Conservation (phyloP, 2,797 vertebrate species). For the Alca torda region DNA sequence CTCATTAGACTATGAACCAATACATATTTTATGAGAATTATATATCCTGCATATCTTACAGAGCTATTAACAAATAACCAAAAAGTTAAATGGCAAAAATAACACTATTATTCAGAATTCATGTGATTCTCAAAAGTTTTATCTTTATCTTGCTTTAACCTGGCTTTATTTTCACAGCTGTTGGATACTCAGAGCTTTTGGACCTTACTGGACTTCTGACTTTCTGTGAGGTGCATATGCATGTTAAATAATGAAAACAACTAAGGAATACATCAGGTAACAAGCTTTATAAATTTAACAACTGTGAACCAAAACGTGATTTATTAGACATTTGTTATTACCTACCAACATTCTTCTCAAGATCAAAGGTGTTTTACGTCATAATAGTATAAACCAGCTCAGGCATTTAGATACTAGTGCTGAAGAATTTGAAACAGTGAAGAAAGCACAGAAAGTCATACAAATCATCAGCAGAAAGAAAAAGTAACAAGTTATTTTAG, state of each 20-base stretch:
- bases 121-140: not conserved
- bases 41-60: not conserved
- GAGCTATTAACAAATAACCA: not conserved
- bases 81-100: not conserved
- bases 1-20: not conserved
- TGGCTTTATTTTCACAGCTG: not conserved
- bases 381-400: not conserved
- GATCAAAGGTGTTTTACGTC: not conserved
- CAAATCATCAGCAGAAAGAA: not conserved
- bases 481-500: not conserved
- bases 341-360: not conserved
- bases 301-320: not conserved
- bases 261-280: not conserved
- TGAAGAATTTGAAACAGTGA: not conserved
- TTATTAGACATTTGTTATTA: not conserved
- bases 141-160: not conserved
- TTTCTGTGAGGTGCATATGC: not conserved
- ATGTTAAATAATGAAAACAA: not conserved
- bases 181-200: not conserved
- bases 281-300: not conserved
- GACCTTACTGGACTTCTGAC: not conserved
- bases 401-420: not conserved
- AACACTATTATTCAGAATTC: not conserved
- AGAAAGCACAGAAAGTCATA: not conserved
- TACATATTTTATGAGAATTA: not conserved